Evolutionary conservation across 2,888 invertebrate genomes (phyloP).

Genomic region (Drosophila suboccidentalis): DNA sequence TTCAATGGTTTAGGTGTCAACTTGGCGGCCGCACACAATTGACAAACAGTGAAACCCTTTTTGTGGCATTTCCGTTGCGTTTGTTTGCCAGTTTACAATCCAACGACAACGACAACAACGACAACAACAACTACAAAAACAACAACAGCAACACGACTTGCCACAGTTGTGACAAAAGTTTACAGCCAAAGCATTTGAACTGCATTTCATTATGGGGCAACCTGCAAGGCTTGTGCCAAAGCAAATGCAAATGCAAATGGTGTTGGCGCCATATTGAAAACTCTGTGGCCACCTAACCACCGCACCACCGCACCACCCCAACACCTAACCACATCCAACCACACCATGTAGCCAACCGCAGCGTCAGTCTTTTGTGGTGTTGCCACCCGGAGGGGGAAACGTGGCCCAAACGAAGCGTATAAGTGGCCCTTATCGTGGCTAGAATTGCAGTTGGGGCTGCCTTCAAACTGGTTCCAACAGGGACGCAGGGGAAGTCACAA

Average conservation of each 20-base stretch:
- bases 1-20: constrained; percentile 68
- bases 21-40: constrained; percentile 73
- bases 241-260: constrained; percentile 79
- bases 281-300: constrained; percentile 47
- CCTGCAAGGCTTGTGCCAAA: constrained; percentile 33
- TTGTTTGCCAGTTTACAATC: constrained; percentile 75
- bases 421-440: constrained; percentile 77
- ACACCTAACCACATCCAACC: not conserved
- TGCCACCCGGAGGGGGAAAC: constrained; percentile 11
- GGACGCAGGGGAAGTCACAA: not conserved
- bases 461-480: not conserved
- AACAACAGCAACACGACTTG: not conserved
- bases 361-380: constrained; percentile 72
- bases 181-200: constrained; percentile 77
- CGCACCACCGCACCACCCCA: constrained; percentile 4
- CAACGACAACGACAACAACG: constrained; percentile 19
- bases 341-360: constrained; percentile 46
- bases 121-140: not conserved
- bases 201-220: constrained; percentile 74
- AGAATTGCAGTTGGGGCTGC: constrained; percentile 23
- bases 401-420: constrained; percentile 72
- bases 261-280: constrained; percentile 80
- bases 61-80: constrained; percentile 79
- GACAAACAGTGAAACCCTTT: constrained; percentile 80
- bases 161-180: constrained; percentile 69